Evolutionary conservation across 2,888 invertebrate genomes (phyloP), one percentile per base, ranked within the genome.

Genomic region (Oscheius onirici): DNA sequence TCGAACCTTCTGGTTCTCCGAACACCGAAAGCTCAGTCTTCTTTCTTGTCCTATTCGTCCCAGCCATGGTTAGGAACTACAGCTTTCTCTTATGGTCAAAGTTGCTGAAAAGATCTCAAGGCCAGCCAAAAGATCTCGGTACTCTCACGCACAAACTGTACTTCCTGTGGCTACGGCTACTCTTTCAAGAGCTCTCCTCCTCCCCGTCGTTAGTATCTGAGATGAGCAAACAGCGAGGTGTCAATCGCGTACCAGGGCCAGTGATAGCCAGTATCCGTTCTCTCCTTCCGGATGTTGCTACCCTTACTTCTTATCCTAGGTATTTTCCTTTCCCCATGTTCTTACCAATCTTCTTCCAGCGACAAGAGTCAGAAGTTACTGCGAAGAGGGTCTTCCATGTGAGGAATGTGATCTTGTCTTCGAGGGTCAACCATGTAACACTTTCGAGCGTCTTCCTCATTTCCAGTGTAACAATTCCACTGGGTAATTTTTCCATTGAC

Each of bases 381-480:
- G 83, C 61, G 80, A 82, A 66, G 79, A 79, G 58, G 82, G 75
- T 15, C 58, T 72, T 1, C 65, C 68, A 22, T 83, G 83, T 43
- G 72, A 75, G 10, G 80, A 82, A 44, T 83, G 83, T 49, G 79
- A 83, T 46, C 68, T 83, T 8, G 69, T 79, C 13, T 26, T 54
- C 6, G 66, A 68, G 1, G 77, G 79, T 10, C 69, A 80, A 17
- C 10, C 78, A 13, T 80, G 80, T 43, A 80, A 80, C 44, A 75
- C 74, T 13, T 61, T 71, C 11, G 78, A 80, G 17, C 52, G 76
- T 26, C 63, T 78, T 15, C 80, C 80, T 26, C 71, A 74, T 0
- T 78, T 74, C 46, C 58, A 52, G 22, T 80, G 80, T 28, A 71
- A 76, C 41, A 76, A 78, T 66, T 71, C 65, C 3, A 79, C 77